These are phyloP conservation scores for Macaria notata DNA, from an alignment of 2,888 invertebrate species.

Conservation along the genomic window DNA sequence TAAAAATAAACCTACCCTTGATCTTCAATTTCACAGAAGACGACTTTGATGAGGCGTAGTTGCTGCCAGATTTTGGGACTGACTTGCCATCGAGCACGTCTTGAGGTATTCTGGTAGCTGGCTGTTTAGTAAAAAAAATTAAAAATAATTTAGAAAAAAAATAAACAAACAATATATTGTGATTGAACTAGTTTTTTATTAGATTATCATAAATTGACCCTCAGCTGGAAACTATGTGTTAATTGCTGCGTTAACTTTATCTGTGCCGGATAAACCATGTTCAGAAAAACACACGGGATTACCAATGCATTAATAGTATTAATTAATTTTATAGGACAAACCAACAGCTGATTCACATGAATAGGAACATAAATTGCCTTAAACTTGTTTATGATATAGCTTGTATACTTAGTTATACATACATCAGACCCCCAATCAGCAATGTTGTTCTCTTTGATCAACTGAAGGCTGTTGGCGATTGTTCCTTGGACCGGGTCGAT, in stretches of 20 bases:
- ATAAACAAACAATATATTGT: constrained; percentile 1
- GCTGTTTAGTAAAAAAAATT: constrained; percentile 48
- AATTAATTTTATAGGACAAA: no score
- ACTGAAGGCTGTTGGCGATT: constrained; percentile 82
- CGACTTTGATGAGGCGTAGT: constrained; percentile 75
- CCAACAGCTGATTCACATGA: no score
- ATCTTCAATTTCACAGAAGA: constrained; percentile 65
- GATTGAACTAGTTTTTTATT: neutral
- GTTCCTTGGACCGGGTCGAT: constrained; percentile 82
- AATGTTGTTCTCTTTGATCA: constrained; percentile 88
- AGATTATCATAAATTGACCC: neutral
- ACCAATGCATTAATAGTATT: no score
- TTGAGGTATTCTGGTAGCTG: constrained; percentile 73
- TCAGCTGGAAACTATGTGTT: no score
- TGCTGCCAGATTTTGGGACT: constrained; percentile 81
- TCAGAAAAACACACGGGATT: no score
- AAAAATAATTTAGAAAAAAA: constrained; percentile 21
- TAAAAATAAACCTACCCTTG: constrained; percentile 54
- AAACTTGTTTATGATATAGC: no score
- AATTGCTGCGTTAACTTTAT: no score
- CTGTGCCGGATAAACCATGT: no score
- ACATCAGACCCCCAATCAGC: constrained; percentile 93
- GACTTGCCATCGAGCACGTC: constrained; percentile 81
- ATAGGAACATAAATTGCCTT: no score
- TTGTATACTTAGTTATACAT: constrained; percentile 48